Evolutionary conservation across 1,140 invertebrate genomes (phyloP), one percentile per base, ranked within the genome.

Genomic region (Pseudomyrmex concolor): DNA sequence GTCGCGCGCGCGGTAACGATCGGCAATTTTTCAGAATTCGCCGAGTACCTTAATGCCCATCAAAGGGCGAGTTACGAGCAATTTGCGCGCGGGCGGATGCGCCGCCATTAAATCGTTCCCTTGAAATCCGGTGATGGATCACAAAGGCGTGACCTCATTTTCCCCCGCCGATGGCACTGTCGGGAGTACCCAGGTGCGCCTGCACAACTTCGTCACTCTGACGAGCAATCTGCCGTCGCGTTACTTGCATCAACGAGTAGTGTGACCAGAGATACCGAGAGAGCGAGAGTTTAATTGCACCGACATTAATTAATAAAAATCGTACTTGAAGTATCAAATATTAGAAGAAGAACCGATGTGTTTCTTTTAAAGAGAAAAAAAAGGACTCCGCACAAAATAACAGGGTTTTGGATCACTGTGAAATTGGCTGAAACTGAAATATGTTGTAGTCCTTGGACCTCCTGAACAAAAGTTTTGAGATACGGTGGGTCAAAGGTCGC

Each of bases 101-200:
- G 15, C 74, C 51, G 51, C 64, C 64, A 70, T 78, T 70, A 78
- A 70, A 78, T 78, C 76, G 64, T 78, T 78, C 76, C 64, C 76
- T 59, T 78, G 76, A 78, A 78, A 78, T 78, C 76, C 64, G 43
- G 64, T 78, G 76, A 78, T 78, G 64, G 76, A 78, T 78, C 76
- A 78, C 76, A 78, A 78, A 78, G 64, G 43, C 76, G 66, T 78
- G 76, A 78, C 76, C 76, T 78, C 76, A 70, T 78, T 78, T 78
- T n/a, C 19, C 19, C 59, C 54, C 66, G 76, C 54, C 66, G 76
- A 78, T 70, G 64, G 54, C 76, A 68, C 76, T 78, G 76, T 78
- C 76, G 76, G 64, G 76, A 70, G 74, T 57, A 78, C 34, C 34
- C 76, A 78, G 64, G 34, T 78, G 76, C 64, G 48, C 54, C 64